Evolutionary conservation across 2,113 vertebrate species (phyloP).

Genomic region (Corythornis cristatus): DNA sequence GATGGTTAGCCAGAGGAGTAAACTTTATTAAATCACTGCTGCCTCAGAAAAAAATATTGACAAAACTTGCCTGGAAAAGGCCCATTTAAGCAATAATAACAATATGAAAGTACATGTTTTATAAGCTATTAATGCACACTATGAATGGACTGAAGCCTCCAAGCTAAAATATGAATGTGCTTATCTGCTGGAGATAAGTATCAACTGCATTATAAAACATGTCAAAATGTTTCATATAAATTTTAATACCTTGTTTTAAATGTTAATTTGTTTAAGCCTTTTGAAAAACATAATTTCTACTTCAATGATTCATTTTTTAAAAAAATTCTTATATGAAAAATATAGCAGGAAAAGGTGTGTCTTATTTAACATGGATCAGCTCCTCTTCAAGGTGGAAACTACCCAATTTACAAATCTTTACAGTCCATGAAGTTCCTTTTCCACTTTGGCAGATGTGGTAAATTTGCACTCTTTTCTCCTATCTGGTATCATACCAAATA

Average conservation of each 20-base stretch:
- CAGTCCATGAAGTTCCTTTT: neutral
- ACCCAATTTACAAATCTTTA: neutral
- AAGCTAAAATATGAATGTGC: neutral
- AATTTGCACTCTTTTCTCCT: neutral
- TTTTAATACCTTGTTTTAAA: neutral
- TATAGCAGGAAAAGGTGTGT: neutral
- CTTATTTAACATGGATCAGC: neutral
- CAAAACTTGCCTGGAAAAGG: neutral
- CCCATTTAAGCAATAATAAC: neutral
- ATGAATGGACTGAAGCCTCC: neutral
- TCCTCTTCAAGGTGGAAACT: neutral
- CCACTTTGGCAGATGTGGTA: neutral
- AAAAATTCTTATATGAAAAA: neutral
- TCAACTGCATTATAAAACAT: neutral
- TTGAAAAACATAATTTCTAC: neutral
- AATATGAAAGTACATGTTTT: neutral
- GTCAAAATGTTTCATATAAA: neutral
- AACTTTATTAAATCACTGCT: neutral
- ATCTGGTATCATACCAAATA: neutral
- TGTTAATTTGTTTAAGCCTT: neutral
- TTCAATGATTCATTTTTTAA: neutral
- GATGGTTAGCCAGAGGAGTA: neutral
- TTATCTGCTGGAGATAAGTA: neutral
- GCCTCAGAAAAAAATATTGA: neutral
- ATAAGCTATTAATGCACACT: neutral